These are phyloP conservation scores for Mycalesis mineus DNA, from an alignment of 2,888 invertebrate species.

Conservation along the genomic window DNA sequence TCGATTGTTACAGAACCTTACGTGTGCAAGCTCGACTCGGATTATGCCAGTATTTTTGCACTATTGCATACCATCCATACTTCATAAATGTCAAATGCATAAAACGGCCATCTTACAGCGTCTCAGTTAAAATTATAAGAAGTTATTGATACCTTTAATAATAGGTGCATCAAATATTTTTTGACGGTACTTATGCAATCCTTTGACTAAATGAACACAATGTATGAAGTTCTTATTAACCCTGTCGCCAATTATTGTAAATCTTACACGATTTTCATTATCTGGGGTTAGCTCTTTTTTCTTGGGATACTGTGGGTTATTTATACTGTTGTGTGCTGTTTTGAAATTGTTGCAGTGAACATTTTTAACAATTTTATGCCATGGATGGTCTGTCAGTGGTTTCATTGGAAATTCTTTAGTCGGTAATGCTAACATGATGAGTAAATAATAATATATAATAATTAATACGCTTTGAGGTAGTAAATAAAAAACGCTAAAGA, in stretches of 20 bases:
- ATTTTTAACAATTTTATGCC: conserved; percentile 52
- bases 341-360: conserved; percentile 41
- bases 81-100: too few species aligned
- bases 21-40: too few species aligned
- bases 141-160: conserved; percentile 58
- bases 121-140: too few species aligned
- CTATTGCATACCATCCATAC: too few species aligned
- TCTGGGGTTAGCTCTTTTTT: conserved; percentile 35
- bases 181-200: conserved; percentile 55
- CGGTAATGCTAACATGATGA: background rate
- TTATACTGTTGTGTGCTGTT: conserved; percentile 57
- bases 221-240: conserved; percentile 58
- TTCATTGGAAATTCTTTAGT: background rate
- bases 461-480: background rate
- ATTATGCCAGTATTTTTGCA: too few species aligned
- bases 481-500: too few species aligned
- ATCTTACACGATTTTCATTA: conserved; percentile 37
- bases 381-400: conserved; percentile 44
- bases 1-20: too few species aligned
- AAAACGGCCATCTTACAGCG: too few species aligned
- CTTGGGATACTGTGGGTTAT: conserved; percentile 51
- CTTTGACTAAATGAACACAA: conserved; percentile 50
- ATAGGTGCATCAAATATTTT: conserved; percentile 50
- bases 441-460: too few species aligned
- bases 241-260: conserved; percentile 59